These are phyloP conservation scores for Sebastes nivosus DNA, from an alignment of 2,797 vertebrate species.

Conservation along the genomic window DNA sequence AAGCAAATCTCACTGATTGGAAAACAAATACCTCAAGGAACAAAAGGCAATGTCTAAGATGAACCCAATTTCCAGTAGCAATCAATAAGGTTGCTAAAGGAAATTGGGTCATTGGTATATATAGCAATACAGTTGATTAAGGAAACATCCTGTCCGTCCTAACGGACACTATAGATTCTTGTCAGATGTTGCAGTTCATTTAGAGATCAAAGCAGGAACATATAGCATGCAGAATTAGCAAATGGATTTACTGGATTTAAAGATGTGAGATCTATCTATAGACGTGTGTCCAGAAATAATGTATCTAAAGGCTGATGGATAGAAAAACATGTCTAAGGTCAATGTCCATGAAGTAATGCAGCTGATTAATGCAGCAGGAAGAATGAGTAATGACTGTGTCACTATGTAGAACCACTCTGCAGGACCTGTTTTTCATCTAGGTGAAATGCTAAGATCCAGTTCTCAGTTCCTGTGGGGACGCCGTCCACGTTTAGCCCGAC, in stretches of 20 bases:
- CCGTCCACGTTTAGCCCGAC: background rate
- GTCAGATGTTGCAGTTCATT: conserved; percentile 33
- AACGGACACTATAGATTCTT: conserved; percentile 11
- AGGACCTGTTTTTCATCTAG: conserved; percentile 7
- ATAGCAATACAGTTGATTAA: conserved; percentile 7
- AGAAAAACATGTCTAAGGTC: background rate
- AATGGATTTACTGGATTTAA: background rate
- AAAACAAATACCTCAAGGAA: conserved; percentile 35
- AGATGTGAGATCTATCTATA: background rate
- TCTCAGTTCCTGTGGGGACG: background rate
- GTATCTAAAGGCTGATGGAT: background rate
- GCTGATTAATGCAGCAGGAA: conserved; percentile 19
- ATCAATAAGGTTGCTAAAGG: conserved; percentile 51
- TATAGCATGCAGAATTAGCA: background rate
- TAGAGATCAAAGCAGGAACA: conserved; percentile 33
- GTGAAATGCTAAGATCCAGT: conserved; percentile 15
- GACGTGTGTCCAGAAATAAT: background rate
- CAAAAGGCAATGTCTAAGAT: conserved; percentile 32
- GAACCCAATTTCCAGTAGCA: conserved; percentile 49
- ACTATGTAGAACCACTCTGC: conserved; percentile 16
- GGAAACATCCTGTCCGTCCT: conserved; percentile 7
- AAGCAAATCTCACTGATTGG: conserved; percentile 35
- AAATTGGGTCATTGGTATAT: conserved; percentile 53
- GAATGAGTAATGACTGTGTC: conserved; percentile 14
- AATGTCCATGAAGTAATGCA: conserved; percentile 3